Base-by-base conservation (phyloP, 2,113 vertebrate genomes). In the Leucoraja erinaceus region DNA sequence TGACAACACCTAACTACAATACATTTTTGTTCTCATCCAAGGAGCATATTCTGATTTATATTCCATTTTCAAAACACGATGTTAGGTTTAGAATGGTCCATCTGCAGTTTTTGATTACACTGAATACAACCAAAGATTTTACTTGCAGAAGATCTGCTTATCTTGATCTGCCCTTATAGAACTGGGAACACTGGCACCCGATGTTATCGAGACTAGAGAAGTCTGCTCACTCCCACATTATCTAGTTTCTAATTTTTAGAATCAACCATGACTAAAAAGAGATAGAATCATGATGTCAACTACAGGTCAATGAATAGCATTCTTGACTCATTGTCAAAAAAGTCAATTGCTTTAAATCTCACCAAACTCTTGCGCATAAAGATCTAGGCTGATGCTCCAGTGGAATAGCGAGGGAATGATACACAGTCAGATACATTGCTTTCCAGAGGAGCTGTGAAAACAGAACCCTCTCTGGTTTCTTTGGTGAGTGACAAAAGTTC, bases 51-150 rank as follows among this genome's bases (percentile, higher is more conserved):
- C 4, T 72, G 20, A 91, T 72, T 47, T 68, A 47, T 25, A 72
- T 91, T 72, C 90, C 18, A 72, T 91, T 91, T 88, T 54, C 33
- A 68, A 91, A 91, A 72, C 61, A 47, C 38, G 20, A 66, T 70
- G 88, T 38, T 47, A 70, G 38, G 31, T 68, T 70, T 90, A 90
- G 3, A 72, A 91, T 4, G 63, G 28, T 11, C 0, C 59, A 86
- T 56, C 63, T 86, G 22, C 10, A 47, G 8, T 9, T 91, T 90
- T 25, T 91, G 90, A 91, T 91, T 28, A 72, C 68, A 91, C 68
- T 25, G 90, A 91, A 72, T 22, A 90, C 31, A 70, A 68, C 63
- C 16, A 70, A 90, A 68, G 12, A 0, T 91, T n/a, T 22, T 91
- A 68, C 72, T 72, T 91, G 66, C 66, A 91, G 25, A 70, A 91